Evolutionary conservation across 1,140 invertebrate genomes (phyloP).

Genomic region (Macrocentrus cingulum): DNA sequence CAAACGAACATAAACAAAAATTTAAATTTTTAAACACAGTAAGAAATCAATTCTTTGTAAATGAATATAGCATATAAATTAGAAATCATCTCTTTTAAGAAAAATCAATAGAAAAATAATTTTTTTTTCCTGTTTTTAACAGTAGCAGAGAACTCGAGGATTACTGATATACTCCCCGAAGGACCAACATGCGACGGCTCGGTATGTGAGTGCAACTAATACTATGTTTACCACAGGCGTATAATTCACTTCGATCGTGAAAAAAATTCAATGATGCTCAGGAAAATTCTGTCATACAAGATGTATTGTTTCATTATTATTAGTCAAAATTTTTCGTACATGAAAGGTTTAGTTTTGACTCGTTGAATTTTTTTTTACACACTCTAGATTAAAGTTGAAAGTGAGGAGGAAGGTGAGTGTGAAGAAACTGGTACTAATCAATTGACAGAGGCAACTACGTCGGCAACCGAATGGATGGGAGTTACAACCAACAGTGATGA

Average conservation of each 20-base stretch:
- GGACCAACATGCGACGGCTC: slow-evolving; percentile 36
- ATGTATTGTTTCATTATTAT: too few species aligned
- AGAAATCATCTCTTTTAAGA: too few species aligned
- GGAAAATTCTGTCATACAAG: too few species aligned
- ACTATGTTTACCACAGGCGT: neutral
- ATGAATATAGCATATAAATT: too few species aligned
- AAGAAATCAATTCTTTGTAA: too few species aligned
- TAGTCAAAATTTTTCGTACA: too few species aligned
- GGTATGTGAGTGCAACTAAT: slow-evolving; percentile 33
- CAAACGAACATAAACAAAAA: too few species aligned
- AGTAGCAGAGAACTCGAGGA: slow-evolving; percentile 38
- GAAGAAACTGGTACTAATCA: slow-evolving; percentile 59
- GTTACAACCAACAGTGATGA: slow-evolving; percentile 85
- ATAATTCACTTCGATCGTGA: too few species aligned
- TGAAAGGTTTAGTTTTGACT: neutral
- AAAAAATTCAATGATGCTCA: too few species aligned
- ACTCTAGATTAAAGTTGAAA: slow-evolving; percentile 52
- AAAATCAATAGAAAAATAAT: neutral
- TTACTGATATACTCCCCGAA: slow-evolving; percentile 37
- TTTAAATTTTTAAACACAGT: too few species aligned
- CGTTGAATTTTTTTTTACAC: slow-evolving; percentile 23
- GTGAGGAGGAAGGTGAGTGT: slow-evolving; percentile 65
- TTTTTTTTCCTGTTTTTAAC: slow-evolving; percentile 39
- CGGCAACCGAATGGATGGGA: slow-evolving; percentile 79
- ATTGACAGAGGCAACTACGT: slow-evolving; percentile 64